Conservation (phyloP, 1,140 invertebrate species). For the Ceratoteleas bidentatus region DNA sequence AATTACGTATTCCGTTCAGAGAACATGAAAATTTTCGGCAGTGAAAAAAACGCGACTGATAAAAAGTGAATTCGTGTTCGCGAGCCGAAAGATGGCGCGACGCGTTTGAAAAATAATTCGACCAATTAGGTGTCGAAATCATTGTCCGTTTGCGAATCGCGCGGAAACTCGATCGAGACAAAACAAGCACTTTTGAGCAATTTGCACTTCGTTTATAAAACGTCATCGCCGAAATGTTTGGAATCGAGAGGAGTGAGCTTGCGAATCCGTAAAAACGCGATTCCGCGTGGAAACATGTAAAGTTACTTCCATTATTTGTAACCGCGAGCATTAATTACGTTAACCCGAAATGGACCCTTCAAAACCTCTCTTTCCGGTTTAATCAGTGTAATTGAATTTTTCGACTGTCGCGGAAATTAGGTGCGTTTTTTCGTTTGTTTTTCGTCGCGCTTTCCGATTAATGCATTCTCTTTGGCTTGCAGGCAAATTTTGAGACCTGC, state of each 20-base stretch:
- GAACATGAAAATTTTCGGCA: constrained; percentile 14
- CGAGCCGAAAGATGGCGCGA: constrained; percentile 13
- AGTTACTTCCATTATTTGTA: constrained; percentile 12
- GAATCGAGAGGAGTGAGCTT: background rate
- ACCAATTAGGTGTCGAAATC: background rate
- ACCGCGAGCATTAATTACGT: constrained; percentile 9
- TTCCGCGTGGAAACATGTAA: constrained; percentile 2
- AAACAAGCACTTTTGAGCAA: background rate
- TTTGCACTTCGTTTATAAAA: constrained; percentile 16
- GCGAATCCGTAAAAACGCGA: too few relatives aligned
- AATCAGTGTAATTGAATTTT: constrained; percentile 10
- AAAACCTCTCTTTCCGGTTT: background rate
- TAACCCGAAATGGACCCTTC: background rate
- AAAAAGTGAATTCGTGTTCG: constrained; percentile 10
- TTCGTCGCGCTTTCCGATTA: too few relatives aligned
- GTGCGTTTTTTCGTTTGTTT: too few relatives aligned
- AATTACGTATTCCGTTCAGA: constrained; percentile 38
- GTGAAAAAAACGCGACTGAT: background rate
- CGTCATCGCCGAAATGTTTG: constrained; percentile 7
- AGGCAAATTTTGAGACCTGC: too few relatives aligned
- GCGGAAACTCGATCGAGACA: too few relatives aligned
- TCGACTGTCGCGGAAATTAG: background rate
- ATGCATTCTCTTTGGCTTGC: too few relatives aligned
- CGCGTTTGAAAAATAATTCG: background rate
- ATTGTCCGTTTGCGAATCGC: background rate